Percentiles rank a stretch among this genome's conserved stretches.
phyloP scores from a whole-genome alignment of 2,113 vertebrate species.

The Pogona vitticeps region DNA sequence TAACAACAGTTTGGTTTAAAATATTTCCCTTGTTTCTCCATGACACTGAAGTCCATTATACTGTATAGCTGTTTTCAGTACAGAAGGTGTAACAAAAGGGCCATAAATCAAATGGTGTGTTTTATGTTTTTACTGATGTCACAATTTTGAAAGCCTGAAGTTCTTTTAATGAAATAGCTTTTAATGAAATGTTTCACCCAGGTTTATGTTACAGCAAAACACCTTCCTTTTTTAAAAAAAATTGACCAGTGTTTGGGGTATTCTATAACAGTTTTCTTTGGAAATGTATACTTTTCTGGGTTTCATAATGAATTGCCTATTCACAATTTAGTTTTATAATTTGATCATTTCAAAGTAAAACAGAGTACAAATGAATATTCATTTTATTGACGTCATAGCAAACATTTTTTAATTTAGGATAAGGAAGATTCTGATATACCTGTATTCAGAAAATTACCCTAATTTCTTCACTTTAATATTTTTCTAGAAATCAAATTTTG shows the following conservation, averaged over 20 bases:
- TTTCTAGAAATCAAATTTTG: constrained; percentile 44
- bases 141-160: background rate
- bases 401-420: constrained; percentile 35
- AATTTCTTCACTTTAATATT: constrained; percentile 24
- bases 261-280: constrained; percentile 45
- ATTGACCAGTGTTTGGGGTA: background rate
- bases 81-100: constrained; percentile 44
- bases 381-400: constrained; percentile 40
- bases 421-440: constrained; percentile 9
- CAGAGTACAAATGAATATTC: constrained; percentile 34
- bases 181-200: background rate
- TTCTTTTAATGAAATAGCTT: constrained; percentile 21
- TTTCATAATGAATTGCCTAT: constrained; percentile 57
- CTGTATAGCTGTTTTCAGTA: constrained; percentile 50
- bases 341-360: background rate
- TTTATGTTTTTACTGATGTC: constrained; percentile 23
- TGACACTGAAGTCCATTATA: constrained; percentile 54
- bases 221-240: background rate
- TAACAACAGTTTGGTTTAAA: constrained; percentile 74
- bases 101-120: constrained; percentile 33
- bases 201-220: constrained; percentile 20
- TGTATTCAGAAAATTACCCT: constrained; percentile 14
- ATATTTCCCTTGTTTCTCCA: constrained; percentile 69
- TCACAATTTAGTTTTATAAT: constrained; percentile 42
- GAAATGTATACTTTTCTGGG: constrained; percentile 36